Base-by-base conservation (phyloP, 2,888 invertebrate species). In the Chironomus tentans region DNA sequence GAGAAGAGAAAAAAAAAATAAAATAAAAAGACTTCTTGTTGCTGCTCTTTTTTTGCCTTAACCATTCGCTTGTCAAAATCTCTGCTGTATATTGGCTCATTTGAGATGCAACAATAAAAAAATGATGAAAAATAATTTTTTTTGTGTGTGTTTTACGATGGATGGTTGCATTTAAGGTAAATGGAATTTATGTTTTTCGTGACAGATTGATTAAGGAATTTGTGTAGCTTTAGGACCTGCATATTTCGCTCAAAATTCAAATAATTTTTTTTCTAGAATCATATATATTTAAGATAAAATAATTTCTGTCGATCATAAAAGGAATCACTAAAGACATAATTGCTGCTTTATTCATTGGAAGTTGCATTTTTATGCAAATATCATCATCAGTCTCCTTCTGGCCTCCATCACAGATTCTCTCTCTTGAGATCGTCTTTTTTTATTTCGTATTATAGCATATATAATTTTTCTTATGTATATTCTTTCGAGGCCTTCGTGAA, bases 301-400 rank as follows among this genome's bases (percentile, higher is more conserved):
- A 50, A n/a, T 50, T 48, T 48, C 13, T 4, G 4, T 50, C 15
- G 50, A 15, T 50, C 38, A 38, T 38, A 38, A 38, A 38, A 38
- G 38, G 38, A 38, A 38, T 38, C 38, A 38, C 38, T 38, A 38
- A 38, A 38, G 38, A 38, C 38, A 38, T 38, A 38, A 38, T 38
- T 38, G 38, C 38, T 38, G 38, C 38, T 38, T 38, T 18, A 62
- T 12, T 65, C 22, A 13, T 10, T 24, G 6, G 24, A 22, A 22
- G 65, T 21, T 22, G 65, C 65, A 65, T 62, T 74, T 74, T 74
- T 74, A 74, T 74, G 74, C 74, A 74, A 74, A 74, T 74, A 68
- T 68, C 28, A 38, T 38, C 38, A 38, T 38, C 38, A 38, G 38
- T 38, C 38, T 38, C 38, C 38, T 38, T 38, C 38, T 38, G 38